Evolutionary conservation across 2,888 invertebrate genomes (phyloP), one percentile per base, ranked within the genome.

Genomic region (Trisateles emortualis): DNA sequence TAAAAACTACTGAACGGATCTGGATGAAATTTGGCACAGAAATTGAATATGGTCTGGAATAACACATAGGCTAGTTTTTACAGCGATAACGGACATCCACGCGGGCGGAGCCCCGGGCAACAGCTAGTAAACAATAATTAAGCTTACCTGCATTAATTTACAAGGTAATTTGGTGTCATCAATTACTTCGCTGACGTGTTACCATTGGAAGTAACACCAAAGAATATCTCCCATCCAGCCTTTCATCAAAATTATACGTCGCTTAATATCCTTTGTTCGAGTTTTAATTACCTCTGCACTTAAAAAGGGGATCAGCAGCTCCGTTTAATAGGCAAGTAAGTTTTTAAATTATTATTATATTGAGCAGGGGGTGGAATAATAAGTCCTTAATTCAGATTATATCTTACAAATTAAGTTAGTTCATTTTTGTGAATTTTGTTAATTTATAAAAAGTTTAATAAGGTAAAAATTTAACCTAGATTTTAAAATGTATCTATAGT

Each of bases 231-330:
- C 1, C 29, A 33, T 2, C 13, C 14, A 33, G 33, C 14, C 33
- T 14, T 33, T 33, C 33, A 32, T 33, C 14, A 32, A 39, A 44
- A 2, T 10, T 17, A 17, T 24, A 29, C 32, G 45, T 49, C 35
- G 46, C 33, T 40, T 52, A 51, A 55, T 46, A 30, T 2, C 35
- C 46, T 55, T 55, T 59, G 46, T 52, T 59, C 43, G 16, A 14
- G 16, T 43, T 50, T 54, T 43, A 64, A 63, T 63, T 51, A 43
- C 13, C 40, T 24, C 38, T 26, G 35, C 5, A 8, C 17, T 14
- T 39, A 30, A 11, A 29, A 47, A 51, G 29, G 32, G 38, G 38
- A 33, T 58, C 36, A 39, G 49, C 32, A 24, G 42, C 36, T 58
- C 33, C 30, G 32, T 53, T 45, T 38, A 26, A 16, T 19, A 33